Evolutionary conservation across 2,888 invertebrate genomes (phyloP), one percentile per base, ranked within the genome.

Genomic region (Papilio gigon): DNA sequence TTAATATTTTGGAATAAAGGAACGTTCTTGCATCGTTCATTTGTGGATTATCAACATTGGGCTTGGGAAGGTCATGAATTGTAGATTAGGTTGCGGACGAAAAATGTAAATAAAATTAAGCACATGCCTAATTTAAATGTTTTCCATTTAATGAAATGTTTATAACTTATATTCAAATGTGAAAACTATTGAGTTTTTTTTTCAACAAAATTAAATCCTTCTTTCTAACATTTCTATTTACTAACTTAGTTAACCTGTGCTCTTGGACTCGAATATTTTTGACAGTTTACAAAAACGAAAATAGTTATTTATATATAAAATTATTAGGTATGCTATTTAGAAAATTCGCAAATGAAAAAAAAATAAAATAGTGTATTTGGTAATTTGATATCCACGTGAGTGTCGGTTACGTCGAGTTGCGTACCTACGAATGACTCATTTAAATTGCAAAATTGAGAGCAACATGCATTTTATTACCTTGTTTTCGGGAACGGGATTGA

Each of bases 81-180:
- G 60, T 50, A 61, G 67, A 61, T 53, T 22, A 61, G 53, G 17
- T 37, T 47, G 37, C 20, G 12, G 20, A 6, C 53, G 20, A 22
- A 50, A 56, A 60, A 50, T 14, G 53, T 62, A 53, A 67, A 53
- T 61, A 61, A 53, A 67, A 40, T 30, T 53, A 40, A 67, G 53
- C 37, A 53, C 53, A 44, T 40, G 20, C 40, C 20, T 44, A 58
- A 65, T 65, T 27, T 30, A 30, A 56, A 63, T n/a, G 50, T 22
- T 25, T 60, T 60, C 14, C 17, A 25, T n/a, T 53, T n/a, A 50
- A 53, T 42, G 0, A n/a, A 6, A 53, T 53, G 6, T 27, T n/a
- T 53, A n/a, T n/a, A n/a, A n/a, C n/a, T n/a, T n/a, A n/a, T n/a
- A n/a, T n/a, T n/a, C n/a, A 5, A 50, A 17, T 53, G 30, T 56